Evolutionary conservation across 2,113 vertebrate genomes (phyloP), one percentile per base, ranked within the genome.

Genomic region (Nothoprocta perdicaria): DNA sequence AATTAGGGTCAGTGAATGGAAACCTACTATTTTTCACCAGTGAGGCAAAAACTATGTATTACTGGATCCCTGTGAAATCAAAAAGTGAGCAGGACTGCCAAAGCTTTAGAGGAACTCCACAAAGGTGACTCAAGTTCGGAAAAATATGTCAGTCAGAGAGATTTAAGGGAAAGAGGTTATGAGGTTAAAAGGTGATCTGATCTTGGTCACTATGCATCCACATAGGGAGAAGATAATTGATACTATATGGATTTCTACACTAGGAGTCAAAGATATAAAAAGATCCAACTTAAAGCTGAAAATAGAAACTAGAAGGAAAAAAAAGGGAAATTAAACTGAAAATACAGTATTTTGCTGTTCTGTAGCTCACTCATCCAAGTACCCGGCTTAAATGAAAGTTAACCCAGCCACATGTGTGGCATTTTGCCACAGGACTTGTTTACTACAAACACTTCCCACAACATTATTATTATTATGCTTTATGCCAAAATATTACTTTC

Each of bases 131-230:
- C 61, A 57, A n/a, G 57, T 75, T 80, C 88, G 91, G 77, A 80
- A 90, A 95, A 93, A 78, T 19, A 16, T 24, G 3, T 48, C 8
- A 23, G 48, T 82, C 14, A 2, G 61, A 63, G 66, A 80, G 26
- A 41, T 75, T 65, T 40, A 78, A 85, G 72, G 35, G 31, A 3
- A 88, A 86, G 84, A 66, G 53, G 17, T 73, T 81, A 62, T 12
- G 40, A 84, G 53, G 77, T 84, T 88, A 84, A 90, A 84, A 86
- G 43, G 21, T 45, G 53, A 79, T 81, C 84, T 88, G 63, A 48
- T 91, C 40, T 79, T 57, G 48, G 21, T 81, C 29, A 33, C 40
- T 33, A 41, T 23, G n/a, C 38, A 76, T 60, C 50, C 72, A 71
- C 26, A 10, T 14, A 81, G 75, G 45, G 53, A 79, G 77, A 84